Evolutionary conservation across 2,113 vertebrate genomes (phyloP).

Genomic region (Lonchura striata): DNA sequence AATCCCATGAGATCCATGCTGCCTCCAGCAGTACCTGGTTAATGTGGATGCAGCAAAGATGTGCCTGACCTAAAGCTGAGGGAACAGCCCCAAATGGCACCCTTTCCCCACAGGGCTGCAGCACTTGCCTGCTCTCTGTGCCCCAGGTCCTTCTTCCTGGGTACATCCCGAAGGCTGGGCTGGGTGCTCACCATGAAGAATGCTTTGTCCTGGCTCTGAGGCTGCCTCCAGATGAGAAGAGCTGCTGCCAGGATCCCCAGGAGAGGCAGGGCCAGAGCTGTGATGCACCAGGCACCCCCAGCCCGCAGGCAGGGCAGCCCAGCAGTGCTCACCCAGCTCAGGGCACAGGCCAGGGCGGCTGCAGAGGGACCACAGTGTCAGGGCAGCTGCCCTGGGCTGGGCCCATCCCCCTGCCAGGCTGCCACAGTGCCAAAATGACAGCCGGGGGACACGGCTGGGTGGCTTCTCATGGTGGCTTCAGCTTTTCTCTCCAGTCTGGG

Average conservation of each 20-base stretch:
- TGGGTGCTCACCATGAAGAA: slow-evolving; percentile 79
- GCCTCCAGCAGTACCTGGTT: not conserved
- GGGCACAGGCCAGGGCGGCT: slow-evolving; percentile 66
- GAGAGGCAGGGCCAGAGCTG: slow-evolving; percentile 58
- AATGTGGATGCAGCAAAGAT: not conserved
- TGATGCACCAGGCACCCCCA: slow-evolving; percentile 70
- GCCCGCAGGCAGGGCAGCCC: slow-evolving; percentile 61
- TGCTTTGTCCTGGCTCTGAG: slow-evolving; percentile 76
- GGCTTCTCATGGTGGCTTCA: not conserved
- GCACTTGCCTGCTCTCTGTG: not conserved
- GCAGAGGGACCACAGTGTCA: not conserved
- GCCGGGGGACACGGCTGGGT: not conserved
- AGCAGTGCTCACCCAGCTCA: slow-evolving; percentile 65
- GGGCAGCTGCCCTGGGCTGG: not conserved
- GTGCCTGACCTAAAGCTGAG: not conserved
- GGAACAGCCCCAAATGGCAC: fast-evolving
- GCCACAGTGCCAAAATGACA: not conserved
- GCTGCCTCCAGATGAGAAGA: slow-evolving; percentile 80
- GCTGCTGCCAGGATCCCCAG: slow-evolving; percentile 54
- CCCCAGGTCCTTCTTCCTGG: not conserved
- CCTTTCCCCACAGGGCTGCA: not conserved
- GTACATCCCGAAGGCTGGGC: fast-evolving
- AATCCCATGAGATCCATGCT: not conserved
- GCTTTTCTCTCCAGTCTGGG: not conserved
- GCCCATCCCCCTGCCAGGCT: not conserved